phyloP scores from a whole-genome alignment of 2,797 vertebrate species.

The Sebastes goodei region DNA sequence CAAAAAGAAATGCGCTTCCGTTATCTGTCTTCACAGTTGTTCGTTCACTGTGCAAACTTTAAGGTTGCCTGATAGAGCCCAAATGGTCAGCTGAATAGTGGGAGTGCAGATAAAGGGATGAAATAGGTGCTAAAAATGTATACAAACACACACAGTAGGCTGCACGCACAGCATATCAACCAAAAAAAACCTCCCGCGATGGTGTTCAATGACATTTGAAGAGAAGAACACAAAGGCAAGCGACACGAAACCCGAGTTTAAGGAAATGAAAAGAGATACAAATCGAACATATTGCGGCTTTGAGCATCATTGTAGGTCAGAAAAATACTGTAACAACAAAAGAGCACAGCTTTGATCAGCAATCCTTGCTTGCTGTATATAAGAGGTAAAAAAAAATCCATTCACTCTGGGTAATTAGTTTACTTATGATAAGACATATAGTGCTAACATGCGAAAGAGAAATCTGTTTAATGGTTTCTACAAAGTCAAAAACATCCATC shows the following conservation, averaged over 20 bases:
- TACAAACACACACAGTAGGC: constrained; percentile 34
- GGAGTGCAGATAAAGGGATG: constrained; percentile 25
- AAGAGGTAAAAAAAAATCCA: neutral
- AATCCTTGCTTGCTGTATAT: neutral
- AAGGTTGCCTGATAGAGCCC: constrained; percentile 47
- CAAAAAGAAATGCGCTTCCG: neutral
- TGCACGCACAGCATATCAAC: neutral
- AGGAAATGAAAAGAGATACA: constrained; percentile 52
- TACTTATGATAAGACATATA: neutral
- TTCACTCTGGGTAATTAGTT: neutral
- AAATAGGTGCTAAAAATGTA: constrained; percentile 36
- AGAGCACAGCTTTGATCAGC: neutral
- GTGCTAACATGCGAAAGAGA: too few species aligned
- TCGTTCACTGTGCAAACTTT: neutral
- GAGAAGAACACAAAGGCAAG: neutral
- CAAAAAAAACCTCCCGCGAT: neutral
- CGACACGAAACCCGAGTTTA: neutral
- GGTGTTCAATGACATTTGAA: constrained; percentile 7
- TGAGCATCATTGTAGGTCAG: neutral
- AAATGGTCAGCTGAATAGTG: constrained; percentile 56
- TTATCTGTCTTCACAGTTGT: neutral
- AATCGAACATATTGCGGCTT: constrained; percentile 5
- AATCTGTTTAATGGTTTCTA: too few species aligned
- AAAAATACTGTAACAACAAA: neutral
- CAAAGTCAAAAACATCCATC: neutral